A percentile compares a stretch with the other conserved stretches of the same genome.
These are phyloP conservation scores for Noturus placidus DNA, from an alignment of 2,113 vertebrate species.

Conservation along the genomic window DNA sequence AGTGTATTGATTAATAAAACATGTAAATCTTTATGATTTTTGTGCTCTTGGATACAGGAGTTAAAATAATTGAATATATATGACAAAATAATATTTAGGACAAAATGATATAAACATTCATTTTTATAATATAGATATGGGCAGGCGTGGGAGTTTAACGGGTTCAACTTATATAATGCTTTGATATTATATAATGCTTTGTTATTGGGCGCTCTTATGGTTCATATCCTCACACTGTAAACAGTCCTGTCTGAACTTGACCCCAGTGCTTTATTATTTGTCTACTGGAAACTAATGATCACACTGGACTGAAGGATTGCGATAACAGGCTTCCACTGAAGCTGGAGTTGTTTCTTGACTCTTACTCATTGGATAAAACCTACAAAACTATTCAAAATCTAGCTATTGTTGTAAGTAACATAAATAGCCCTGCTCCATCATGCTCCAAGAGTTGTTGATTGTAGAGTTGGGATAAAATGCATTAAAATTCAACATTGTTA, in stretches of 20 bases:
- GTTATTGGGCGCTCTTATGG: not conserved
- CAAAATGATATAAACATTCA: not conserved
- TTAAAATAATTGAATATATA: not conserved
- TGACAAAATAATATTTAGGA: not conserved
- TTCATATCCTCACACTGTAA: not conserved
- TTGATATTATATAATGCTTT: not conserved
- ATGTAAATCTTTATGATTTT: not conserved
- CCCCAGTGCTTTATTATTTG: slow-evolving; percentile 15
- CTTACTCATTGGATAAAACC: not conserved
- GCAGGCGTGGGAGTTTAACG: not conserved
- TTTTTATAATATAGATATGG: not conserved
- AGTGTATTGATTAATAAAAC: too few species aligned
- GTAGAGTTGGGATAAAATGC: not conserved
- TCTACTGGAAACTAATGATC: slow-evolving; percentile 22
- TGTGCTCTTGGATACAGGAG: not conserved
- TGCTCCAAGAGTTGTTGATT: not conserved
- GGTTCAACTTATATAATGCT: not conserved
- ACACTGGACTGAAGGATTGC: not conserved
- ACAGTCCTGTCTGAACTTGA: not conserved
- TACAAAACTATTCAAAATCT: not conserved
- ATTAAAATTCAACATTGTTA: not conserved
- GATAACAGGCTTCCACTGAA: slow-evolving; percentile 7
- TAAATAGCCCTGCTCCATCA: not conserved
- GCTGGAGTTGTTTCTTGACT: not conserved
- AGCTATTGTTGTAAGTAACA: not conserved